phyloP scores from a whole-genome alignment of 2,113 vertebrate species.

The Ancistrus triradiatus region DNA sequence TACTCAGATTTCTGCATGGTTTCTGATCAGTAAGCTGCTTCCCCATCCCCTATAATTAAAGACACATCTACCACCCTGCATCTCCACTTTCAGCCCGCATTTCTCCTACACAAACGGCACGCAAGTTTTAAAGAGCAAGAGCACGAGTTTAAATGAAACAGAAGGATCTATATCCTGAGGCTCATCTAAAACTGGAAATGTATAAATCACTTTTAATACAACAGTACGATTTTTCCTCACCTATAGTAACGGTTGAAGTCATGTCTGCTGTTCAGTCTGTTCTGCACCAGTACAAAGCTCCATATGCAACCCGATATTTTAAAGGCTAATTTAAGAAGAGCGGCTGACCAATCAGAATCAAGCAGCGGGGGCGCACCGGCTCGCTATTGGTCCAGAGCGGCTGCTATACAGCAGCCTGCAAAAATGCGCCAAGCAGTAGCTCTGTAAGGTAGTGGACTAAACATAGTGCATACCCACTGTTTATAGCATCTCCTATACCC shows the following conservation, averaged over 20 bases:
- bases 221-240: not conserved
- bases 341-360: constrained; percentile 21
- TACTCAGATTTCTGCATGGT: too few relatives aligned
- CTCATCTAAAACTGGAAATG: too few relatives aligned
- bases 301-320: constrained; percentile 9
- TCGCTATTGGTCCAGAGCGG: constrained; percentile 28
- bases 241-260: constrained; percentile 15
- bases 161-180: too few relatives aligned
- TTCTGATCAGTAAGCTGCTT: too few relatives aligned
- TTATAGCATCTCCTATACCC: too few relatives aligned
- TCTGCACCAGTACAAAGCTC: not conserved
- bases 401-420: not conserved
- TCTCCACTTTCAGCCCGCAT: too few relatives aligned
- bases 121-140: too few relatives aligned
- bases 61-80: too few relatives aligned
- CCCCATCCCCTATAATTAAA: too few relatives aligned
- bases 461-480: constrained; percentile 4
- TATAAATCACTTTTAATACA: too few relatives aligned
- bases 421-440: constrained; percentile 1
- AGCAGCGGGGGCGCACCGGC: constrained; percentile 12
- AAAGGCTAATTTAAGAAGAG: constrained; percentile 24
- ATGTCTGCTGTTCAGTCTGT: constrained; percentile 8
- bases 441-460: constrained; percentile 18
- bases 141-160: too few relatives aligned
- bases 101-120: too few relatives aligned